These are phyloP conservation scores for Globia sparganii DNA, from an alignment of 2,888 invertebrate species.

Conservation along the genomic window DNA sequence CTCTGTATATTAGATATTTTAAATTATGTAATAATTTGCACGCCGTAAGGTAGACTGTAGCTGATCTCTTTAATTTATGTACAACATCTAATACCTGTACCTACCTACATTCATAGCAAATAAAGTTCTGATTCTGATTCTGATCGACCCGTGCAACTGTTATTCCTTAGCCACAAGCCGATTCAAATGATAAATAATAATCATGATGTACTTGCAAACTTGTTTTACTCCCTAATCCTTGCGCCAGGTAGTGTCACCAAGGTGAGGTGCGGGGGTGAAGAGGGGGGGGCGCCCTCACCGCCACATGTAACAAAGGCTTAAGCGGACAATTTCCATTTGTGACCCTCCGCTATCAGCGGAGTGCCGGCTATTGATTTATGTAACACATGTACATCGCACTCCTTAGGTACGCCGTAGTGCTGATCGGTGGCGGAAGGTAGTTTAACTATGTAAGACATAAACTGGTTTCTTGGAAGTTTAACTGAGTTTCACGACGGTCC, in stretches of 20 bases:
- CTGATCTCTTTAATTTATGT: too few species aligned
- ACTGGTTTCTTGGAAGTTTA: slow-evolving; percentile 5
- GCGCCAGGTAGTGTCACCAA: slow-evolving; percentile 14
- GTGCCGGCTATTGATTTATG: slow-evolving; percentile 48
- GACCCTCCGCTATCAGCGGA: slow-evolving; percentile 50
- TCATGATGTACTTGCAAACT: neutral
- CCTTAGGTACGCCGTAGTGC: slow-evolving; percentile 11
- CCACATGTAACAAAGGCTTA: slow-evolving; percentile 59
- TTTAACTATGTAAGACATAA: slow-evolving; percentile 9
- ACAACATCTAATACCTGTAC: too few species aligned
- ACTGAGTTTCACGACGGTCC: neutral
- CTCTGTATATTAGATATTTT: too few species aligned
- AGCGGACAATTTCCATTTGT: slow-evolving; percentile 58
- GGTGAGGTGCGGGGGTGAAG: neutral
- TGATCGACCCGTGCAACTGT: neutral
- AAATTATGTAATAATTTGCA: too few species aligned
- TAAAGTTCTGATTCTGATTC: too few species aligned
- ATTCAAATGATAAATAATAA: neutral
- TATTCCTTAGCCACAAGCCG: neutral
- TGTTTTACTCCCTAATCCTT: slow-evolving; percentile 7
- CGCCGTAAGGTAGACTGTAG: too few species aligned
- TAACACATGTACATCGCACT: slow-evolving; percentile 30
- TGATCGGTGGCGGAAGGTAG: neutral
- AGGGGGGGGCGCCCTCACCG: slow-evolving; percentile 29
- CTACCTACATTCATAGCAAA: too few species aligned